phyloP scores from a whole-genome alignment of 1,140 invertebrate species.

The Cataglyphis hispanica region DNA sequence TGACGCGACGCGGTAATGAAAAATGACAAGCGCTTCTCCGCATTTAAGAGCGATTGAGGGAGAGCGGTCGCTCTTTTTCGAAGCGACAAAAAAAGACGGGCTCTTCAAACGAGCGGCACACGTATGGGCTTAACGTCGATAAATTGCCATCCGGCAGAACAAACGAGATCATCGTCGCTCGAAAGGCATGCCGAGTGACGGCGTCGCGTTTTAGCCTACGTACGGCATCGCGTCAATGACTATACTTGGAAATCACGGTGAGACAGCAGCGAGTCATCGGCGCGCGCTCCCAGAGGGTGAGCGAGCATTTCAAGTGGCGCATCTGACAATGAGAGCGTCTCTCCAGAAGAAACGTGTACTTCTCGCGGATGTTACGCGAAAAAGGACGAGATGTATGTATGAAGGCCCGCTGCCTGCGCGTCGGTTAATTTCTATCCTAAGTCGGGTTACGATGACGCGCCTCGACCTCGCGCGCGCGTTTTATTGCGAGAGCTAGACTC shows the following conservation, averaged over 20 bases:
- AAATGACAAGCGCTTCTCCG: constrained; percentile 45
- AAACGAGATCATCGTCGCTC: constrained; percentile 60
- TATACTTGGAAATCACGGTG: constrained; percentile 25
- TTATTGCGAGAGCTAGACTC: constrained; percentile 1
- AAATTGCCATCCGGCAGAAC: constrained; percentile 26
- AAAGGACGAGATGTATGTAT: constrained; percentile 21
- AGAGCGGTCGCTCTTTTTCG: constrained; percentile 18
- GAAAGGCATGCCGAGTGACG: constrained; percentile 69
- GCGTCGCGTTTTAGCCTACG: constrained; percentile 27
- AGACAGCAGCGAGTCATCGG: constrained; percentile 12
- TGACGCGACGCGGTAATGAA: constrained; percentile 36
- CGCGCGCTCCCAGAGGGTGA: background rate
- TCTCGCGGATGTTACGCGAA: constrained; percentile 35
- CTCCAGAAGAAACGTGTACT: background rate
- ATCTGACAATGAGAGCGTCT: background rate
- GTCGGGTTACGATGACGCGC: constrained; percentile 33
- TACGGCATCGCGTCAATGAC: background rate
- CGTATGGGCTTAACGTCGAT: constrained; percentile 18
- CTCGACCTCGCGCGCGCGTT: constrained; percentile 29
- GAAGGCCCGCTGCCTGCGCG: constrained; percentile 8
- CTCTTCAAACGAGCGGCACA: background rate
- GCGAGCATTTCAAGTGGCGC: constrained; percentile 22
- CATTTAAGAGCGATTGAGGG: constrained; percentile 28
- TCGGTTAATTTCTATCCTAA: constrained; percentile 41
- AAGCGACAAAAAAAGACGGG: background rate